These are phyloP conservation scores for Rhinatrema bivittatum DNA, from an alignment of 2,797 vertebrate species.

Conservation along the genomic window DNA sequence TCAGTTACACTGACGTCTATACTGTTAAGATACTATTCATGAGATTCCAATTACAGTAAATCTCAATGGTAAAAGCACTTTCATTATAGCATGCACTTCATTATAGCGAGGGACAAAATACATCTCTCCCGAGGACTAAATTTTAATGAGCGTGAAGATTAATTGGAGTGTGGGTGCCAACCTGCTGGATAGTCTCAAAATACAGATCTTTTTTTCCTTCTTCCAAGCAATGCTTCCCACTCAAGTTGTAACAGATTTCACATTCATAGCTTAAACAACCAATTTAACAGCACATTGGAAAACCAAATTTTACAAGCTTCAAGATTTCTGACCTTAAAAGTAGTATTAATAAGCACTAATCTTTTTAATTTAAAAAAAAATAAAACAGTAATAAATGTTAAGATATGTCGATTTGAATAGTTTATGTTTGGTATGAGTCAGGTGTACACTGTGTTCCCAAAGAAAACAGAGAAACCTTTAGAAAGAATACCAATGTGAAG, in stretches of 20 bases:
- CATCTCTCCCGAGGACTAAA: neutral
- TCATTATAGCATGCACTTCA: constrained; percentile 16
- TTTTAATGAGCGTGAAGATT: constrained; percentile 4
- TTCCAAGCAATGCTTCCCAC: neutral
- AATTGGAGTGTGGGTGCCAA: neutral
- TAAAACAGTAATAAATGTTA: too few relatives aligned
- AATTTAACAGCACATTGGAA: neutral
- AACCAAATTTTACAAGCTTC: too few relatives aligned
- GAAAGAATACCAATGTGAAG: too few relatives aligned
- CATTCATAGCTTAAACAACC: neutral
- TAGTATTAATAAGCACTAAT: too few relatives aligned
- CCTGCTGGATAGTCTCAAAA: neutral
- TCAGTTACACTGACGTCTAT: too few relatives aligned
- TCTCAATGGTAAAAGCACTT: constrained; percentile 13
- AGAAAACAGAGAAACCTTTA: too few relatives aligned
- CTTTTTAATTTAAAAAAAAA: too few relatives aligned
- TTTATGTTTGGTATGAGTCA: too few relatives aligned
- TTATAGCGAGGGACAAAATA: neutral
- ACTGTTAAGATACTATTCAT: too few relatives aligned
- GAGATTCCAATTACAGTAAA: constrained; percentile 11
- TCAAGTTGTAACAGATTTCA: constrained; percentile 3
- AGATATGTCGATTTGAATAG: too few relatives aligned
- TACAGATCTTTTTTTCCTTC: neutral
- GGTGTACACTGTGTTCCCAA: too few relatives aligned
- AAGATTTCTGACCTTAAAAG: too few relatives aligned